Base-by-base conservation (phyloP, 2,797 vertebrate species). In the Mareca strepera region DNA sequence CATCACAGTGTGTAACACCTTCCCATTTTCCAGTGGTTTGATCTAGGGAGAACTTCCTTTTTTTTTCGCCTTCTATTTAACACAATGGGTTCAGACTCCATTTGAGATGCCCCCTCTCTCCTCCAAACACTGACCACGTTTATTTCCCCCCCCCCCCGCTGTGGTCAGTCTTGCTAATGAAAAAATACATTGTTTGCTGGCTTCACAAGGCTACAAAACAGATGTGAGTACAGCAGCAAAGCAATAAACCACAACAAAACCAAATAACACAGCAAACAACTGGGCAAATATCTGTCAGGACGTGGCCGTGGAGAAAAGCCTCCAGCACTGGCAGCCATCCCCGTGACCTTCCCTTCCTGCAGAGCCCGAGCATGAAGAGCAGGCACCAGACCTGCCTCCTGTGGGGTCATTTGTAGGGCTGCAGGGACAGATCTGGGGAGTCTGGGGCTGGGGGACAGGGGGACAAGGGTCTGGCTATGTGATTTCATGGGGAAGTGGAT, bases 101-200 rank as follows among this genome's bases (percentile, higher is more conserved):
- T 91, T 79, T 83, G 87, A 66, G 85, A 83, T 86, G 82, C 41
- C 41, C 66, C 23, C 67, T n/a, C n/a, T n/a, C n/a, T n/a, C n/a
- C n/a, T 86, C 76, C 69, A 81, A 88, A 69, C 82, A 62, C 73
- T 75, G 82, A 92, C 85, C 66, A 91, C 55, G 43, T 93, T 93
- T 92, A 90, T 90, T 86, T 12, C 39, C 12, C 13, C 86, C 83
- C 13, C 86, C 83, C 73, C 86, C 74, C 2, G 20, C 43, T 69
- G 56, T 73, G 73, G 73, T 75, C 78, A 58, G 69, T 56, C 82
- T 89, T 82, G 53, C 64, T 59, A 29, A 58, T 83, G 91, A 86
- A 93, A 86, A 93, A 95, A 90, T 14, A 39, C 41, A 39, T 91
- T 77, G 56, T 63, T 80, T 59, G 41, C 83, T 86, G 70, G 41